Percentiles rank a stretch among this genome's conserved stretches.
phyloP scores from a whole-genome alignment of 37 sponge, comb jelly and placozoan genomes.

The Amphimedon queenslandica region DNA sequence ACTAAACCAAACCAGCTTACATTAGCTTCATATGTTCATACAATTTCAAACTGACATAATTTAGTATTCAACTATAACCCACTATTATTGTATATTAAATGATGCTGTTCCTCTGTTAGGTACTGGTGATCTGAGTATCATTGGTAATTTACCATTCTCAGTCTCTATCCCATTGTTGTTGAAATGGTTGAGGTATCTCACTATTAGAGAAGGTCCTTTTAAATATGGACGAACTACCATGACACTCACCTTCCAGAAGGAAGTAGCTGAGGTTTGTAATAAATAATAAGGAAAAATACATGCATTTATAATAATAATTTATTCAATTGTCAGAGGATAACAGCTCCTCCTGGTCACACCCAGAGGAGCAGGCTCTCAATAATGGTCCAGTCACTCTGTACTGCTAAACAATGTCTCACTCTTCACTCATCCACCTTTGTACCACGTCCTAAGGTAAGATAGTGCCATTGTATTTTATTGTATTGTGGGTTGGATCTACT shows the following conservation, averaged over 20 bases:
- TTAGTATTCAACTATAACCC: too few species aligned
- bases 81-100: too few species aligned
- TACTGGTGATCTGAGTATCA: slow-evolving; percentile 48
- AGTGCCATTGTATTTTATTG: background rate
- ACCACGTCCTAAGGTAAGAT: slow-evolving; percentile 82
- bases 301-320: background rate
- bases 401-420: slow-evolving; percentile 49
- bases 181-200: slow-evolving; percentile 61
- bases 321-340: slow-evolving; percentile 46
- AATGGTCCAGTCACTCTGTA: slow-evolving; percentile 72
- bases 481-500: too few species aligned
- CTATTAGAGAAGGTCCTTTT: slow-evolving; percentile 70
- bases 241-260: slow-evolving; percentile 89
- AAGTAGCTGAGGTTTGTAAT: slow-evolving; percentile 94
- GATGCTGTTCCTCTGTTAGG: slow-evolving; percentile 25
- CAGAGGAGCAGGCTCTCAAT: slow-evolving; percentile 77
- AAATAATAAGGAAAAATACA: too few species aligned
- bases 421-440: slow-evolving; percentile 60
- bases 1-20: slow-evolving; percentile 7
- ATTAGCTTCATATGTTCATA: background rate
- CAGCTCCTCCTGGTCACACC: slow-evolving; percentile 47
- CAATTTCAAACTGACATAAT: too few species aligned
- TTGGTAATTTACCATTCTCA: slow-evolving; percentile 91
- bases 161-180: slow-evolving; percentile 84
- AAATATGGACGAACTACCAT: slow-evolving; percentile 67